phyloP scores from a whole-genome alignment of 2,113 vertebrate species.

The Lontra canadensis region DNA sequence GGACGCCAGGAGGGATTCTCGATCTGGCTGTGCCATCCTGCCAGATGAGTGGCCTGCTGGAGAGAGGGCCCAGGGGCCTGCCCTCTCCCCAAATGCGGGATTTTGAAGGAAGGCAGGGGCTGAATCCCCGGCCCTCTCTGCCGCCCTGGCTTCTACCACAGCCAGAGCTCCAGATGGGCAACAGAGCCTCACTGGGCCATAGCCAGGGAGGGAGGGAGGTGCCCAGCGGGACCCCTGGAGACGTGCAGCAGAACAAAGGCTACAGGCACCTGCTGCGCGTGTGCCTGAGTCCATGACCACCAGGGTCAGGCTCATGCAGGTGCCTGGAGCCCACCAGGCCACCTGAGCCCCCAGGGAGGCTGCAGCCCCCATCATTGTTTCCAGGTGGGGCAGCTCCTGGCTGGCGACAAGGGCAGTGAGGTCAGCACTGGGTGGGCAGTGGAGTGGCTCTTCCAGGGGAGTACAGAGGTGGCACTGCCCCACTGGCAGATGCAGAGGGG shows the following conservation, averaged over 20 bases:
- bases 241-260: not conserved
- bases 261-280: not conserved
- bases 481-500: not conserved
- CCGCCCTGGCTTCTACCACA: not conserved
- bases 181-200: not conserved
- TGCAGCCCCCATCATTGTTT: not conserved
- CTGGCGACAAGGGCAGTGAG: not conserved
- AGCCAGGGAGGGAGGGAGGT: not conserved
- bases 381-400: not conserved
- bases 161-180: slow-evolving; percentile 34
- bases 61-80: not conserved
- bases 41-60: not conserved
- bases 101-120: not conserved
- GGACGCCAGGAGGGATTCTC: not conserved
- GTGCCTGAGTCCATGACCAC: not conserved
- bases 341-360: not conserved
- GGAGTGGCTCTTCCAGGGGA: not conserved
- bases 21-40: not conserved
- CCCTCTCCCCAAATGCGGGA: not conserved
- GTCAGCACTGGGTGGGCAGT: not conserved
- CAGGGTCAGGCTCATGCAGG: not conserved
- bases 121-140: not conserved
- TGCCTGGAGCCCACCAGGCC: not conserved
- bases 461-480: not conserved
- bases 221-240: not conserved